Conservation (phyloP, 2,888 invertebrate species). For the Diloba caeruleocephala region DNA sequence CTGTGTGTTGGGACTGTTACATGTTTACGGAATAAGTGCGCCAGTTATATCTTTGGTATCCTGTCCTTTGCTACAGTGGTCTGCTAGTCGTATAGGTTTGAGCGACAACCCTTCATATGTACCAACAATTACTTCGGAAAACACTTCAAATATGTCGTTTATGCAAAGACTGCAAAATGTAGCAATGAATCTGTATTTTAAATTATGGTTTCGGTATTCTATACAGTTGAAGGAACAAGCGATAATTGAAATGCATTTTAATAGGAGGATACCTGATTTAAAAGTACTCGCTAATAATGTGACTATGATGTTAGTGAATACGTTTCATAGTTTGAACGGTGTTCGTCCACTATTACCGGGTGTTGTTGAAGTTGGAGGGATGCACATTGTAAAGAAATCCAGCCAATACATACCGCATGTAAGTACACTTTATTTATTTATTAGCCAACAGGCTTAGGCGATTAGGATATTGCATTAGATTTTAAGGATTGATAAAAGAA, state of each 20-base stretch:
- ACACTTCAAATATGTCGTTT: conserved; percentile 82
- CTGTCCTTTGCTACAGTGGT: conserved; percentile 89
- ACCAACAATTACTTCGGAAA: conserved; percentile 85
- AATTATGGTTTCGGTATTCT: conserved; percentile 69
- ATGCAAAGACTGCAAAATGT: conserved; percentile 80
- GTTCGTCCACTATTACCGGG: conserved; percentile 87
- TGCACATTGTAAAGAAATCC: conserved; percentile 80
- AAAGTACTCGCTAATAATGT: conserved; percentile 84
- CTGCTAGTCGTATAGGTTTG: conserved; percentile 75
- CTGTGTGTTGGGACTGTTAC: conserved; percentile 89
- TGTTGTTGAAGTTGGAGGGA: conserved; percentile 90
- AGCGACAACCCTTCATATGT: conserved; percentile 85
- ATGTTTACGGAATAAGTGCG: conserved; percentile 82
- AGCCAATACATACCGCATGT: conserved; percentile 80
- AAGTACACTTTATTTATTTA: conserved; percentile 48
- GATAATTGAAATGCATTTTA: conserved; percentile 78
- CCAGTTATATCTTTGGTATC: conserved; percentile 89
- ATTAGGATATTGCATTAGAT: no score
- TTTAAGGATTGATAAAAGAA: no score
- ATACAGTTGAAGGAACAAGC: conserved; percentile 72
- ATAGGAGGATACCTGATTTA: conserved; percentile 83
- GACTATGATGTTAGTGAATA: conserved; percentile 88
- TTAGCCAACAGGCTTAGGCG: no score
- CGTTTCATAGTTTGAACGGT: conserved; percentile 90
- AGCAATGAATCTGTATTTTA: conserved; percentile 63